Percentiles rank a stretch among this genome's conserved stretches.
These are phyloP conservation scores for Tapirus indicus DNA, from an alignment of 2,797 vertebrate species.

Conservation along the genomic window DNA sequence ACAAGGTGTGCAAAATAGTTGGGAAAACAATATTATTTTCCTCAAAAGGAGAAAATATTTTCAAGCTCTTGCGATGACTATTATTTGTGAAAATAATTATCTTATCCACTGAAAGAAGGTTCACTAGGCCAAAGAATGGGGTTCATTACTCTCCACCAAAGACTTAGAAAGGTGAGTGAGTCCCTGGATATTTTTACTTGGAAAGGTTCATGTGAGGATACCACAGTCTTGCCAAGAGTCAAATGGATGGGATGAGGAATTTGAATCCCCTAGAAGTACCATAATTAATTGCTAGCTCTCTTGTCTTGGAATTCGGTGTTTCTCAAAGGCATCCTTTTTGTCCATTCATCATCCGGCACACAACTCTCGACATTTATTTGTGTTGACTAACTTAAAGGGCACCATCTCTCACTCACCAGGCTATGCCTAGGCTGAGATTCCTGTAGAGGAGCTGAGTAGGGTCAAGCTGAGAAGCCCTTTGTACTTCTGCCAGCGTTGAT, in stretches of 20 bases:
- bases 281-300: neutral
- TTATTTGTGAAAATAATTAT: slow-evolving; percentile 14
- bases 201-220: neutral
- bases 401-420: neutral
- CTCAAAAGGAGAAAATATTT: neutral
- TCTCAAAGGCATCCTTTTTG: neutral
- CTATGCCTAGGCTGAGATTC: neutral
- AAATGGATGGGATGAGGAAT: neutral
- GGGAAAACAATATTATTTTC: slow-evolving; percentile 36
- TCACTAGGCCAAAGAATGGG: neutral
- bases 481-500: neutral
- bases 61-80: neutral
- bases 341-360: neutral
- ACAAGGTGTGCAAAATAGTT: neutral
- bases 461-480: neutral
- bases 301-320: neutral
- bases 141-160: neutral
- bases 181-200: neutral
- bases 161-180: neutral
- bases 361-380: neutral
- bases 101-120: neutral
- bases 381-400: neutral
- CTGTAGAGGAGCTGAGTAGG: neutral
- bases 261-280: neutral
- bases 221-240: neutral